Conservation (phyloP, 2,888 invertebrate species). For the Aquatica leii region DNA sequence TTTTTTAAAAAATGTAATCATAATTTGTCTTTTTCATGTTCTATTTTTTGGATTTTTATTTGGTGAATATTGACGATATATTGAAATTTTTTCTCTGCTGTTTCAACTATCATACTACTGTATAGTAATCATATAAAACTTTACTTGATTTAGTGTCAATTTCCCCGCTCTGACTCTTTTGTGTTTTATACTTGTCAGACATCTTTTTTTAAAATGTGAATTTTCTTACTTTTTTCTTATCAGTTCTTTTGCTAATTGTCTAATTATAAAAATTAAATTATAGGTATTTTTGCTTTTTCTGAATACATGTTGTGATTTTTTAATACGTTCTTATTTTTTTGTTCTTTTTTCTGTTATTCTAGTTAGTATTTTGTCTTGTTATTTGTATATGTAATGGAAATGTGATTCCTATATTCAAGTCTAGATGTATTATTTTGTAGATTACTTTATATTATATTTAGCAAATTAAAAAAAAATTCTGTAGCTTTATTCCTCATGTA, state of each 20-base stretch:
- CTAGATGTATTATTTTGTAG: background rate
- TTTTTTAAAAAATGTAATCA: too few relatives aligned
- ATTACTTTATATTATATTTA: too few relatives aligned
- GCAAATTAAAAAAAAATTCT: too few relatives aligned
- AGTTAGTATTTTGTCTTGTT: background rate
- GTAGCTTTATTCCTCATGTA: too few relatives aligned
- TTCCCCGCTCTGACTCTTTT: background rate
- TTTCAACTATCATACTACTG: background rate
- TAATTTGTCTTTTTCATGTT: too few relatives aligned
- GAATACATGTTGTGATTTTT: background rate
- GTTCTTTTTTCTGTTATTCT: background rate
- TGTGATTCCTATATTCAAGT: background rate
- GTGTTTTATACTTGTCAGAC: background rate
- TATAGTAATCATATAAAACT: background rate
- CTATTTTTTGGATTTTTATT: too few relatives aligned
- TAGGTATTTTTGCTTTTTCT: background rate
- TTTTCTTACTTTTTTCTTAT: background rate
- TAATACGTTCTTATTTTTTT: background rate
- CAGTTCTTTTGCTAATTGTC: background rate
- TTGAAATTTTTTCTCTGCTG: background rate
- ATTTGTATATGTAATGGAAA: background rate
- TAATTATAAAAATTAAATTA: background rate
- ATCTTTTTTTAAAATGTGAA: background rate
- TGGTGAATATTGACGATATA: too few relatives aligned
- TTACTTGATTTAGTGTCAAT: background rate